Conservation (phyloP, 2,113 vertebrate species). For the Hipposideros armiger region DNA sequence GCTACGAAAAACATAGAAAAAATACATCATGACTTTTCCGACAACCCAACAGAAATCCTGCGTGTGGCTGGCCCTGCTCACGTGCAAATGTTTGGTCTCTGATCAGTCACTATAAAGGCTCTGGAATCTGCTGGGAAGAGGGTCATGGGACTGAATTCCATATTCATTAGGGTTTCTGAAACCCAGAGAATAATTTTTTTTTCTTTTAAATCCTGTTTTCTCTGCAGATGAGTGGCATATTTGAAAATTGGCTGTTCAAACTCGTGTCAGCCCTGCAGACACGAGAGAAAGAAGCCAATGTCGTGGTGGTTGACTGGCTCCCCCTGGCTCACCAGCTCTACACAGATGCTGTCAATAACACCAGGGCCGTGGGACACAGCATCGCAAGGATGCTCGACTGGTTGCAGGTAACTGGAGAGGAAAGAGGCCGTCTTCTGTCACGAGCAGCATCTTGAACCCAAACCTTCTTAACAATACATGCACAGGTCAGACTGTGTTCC, state of each 20-base stretch:
- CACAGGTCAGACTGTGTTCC: background rate
- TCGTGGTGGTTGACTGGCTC: conserved; percentile 96
- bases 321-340: conserved; percentile 94
- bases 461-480: conserved; percentile 4
- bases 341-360: conserved; percentile 93
- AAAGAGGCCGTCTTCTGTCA: background rate
- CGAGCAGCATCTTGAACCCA: background rate
- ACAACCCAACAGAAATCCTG: background rate
- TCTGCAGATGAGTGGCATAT: conserved; percentile 93
- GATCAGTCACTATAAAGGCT: background rate
- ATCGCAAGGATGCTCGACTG: conserved; percentile 93
- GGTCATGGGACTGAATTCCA: background rate
- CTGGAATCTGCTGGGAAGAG: background rate
- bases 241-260: conserved; percentile 93
- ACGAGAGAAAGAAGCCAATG: conserved; percentile 92
- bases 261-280: conserved; percentile 92
- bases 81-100: background rate
- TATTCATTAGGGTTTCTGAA: background rate
- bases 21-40: too few species aligned
- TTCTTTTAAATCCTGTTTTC: background rate
- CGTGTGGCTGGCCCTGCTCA: too few species aligned
- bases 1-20: too few species aligned
- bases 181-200: background rate
- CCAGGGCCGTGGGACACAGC: conserved; percentile 87
- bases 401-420: conserved; percentile 90